These are phyloP conservation scores for Hemicrepidius hirtus DNA, from an alignment of 2,888 invertebrate species.

Conservation along the genomic window DNA sequence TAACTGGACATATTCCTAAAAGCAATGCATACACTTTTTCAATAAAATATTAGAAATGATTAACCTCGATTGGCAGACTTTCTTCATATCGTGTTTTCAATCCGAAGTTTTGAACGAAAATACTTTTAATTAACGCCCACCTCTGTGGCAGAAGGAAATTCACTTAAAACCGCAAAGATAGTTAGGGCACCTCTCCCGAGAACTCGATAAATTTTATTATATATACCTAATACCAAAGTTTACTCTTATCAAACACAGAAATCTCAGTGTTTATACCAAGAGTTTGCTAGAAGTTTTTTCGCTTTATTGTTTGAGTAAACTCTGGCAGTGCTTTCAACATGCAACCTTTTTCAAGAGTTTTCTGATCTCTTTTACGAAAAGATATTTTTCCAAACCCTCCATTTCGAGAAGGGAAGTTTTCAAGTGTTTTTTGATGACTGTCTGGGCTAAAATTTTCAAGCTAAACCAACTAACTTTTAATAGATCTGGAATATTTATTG, in stretches of 20 bases:
- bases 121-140: background rate
- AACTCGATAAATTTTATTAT: conserved; percentile 6
- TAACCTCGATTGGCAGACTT: too few relatives aligned
- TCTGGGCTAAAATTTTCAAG: too few relatives aligned
- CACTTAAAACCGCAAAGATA: too few relatives aligned
- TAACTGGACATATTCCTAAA: too few relatives aligned
- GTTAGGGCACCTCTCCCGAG: background rate
- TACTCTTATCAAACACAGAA: conserved; percentile 12
- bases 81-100: too few relatives aligned
- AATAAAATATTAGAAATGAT: too few relatives aligned
- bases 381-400: background rate
- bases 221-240: conserved; percentile 1
- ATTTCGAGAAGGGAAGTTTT: background rate
- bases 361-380: background rate
- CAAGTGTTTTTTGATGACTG: too few relatives aligned
- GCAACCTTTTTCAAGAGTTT: background rate
- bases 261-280: background rate
- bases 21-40: too few relatives aligned
- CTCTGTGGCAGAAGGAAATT: too few relatives aligned
- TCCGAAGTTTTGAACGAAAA: too few relatives aligned
- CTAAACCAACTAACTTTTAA: background rate
- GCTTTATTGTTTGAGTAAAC: conserved; percentile 11
- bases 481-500: background rate
- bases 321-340: background rate
- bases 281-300: background rate